These are phyloP conservation scores for Hyphantria cunea DNA, from an alignment of 1,140 invertebrate species.

Conservation along the genomic window DNA sequence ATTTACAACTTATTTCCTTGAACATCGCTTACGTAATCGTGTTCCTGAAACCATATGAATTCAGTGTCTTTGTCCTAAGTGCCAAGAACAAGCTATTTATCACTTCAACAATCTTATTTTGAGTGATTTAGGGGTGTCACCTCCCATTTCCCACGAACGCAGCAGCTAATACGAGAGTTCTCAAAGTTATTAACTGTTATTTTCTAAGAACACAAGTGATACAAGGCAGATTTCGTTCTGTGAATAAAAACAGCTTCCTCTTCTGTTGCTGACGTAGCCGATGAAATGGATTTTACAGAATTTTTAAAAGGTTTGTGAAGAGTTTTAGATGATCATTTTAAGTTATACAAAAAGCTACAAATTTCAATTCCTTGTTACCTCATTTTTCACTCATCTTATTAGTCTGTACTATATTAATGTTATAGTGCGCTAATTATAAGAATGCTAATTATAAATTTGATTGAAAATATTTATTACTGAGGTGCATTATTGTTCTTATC, in stretches of 20 bases:
- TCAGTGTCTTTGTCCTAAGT: constrained; percentile 21
- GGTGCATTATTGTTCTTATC: no score
- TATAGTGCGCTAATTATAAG: no score
- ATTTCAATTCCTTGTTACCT: no score
- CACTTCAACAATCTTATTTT: constrained; percentile 24
- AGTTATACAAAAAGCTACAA: no score
- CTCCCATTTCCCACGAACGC: constrained; percentile 7
- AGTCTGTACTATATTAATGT: no score
- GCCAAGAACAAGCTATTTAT: constrained; percentile 19
- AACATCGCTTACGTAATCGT: constrained; percentile 13
- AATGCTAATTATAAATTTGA: no score
- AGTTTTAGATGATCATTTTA: no score
- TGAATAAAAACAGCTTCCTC: constrained; percentile 1
- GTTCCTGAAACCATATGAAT: constrained; percentile 18
- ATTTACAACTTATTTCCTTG: constrained; percentile 17
- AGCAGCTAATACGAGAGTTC: constrained; percentile 5
- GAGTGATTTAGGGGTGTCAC: constrained; percentile 23
- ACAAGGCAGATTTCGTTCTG: constrained; percentile 13
- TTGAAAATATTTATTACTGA: no score
- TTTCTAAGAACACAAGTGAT: constrained; percentile 19
- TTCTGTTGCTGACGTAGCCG: no score
- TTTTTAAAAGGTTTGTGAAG: no score
- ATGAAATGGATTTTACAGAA: no score
- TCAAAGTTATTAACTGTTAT: constrained; percentile 5
- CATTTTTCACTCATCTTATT: no score